Evolutionary conservation across 2,113 vertebrate genomes (phyloP).

Genomic region (Scortum barcoo): DNA sequence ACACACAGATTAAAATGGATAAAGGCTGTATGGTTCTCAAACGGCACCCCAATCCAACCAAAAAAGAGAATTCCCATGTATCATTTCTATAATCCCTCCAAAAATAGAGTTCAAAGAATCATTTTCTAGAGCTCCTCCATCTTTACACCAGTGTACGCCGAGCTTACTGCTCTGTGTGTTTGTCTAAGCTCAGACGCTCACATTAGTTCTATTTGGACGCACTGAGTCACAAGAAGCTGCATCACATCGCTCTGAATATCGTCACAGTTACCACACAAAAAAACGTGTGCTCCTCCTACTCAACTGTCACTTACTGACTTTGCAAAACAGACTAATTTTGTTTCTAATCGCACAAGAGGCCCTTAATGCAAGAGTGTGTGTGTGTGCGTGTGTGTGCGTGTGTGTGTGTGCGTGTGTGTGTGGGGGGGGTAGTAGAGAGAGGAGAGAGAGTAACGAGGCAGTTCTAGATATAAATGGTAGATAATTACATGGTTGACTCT

Average conservation of each 20-base stretch:
- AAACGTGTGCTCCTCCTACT: slow-evolving; percentile 27
- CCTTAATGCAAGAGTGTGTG: background rate
- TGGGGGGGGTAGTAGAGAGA: slow-evolving; percentile 7
- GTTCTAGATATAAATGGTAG: slow-evolving; percentile 41
- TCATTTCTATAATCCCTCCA: slow-evolving; percentile 73
- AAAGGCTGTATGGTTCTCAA: slow-evolving; percentile 51
- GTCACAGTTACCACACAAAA: slow-evolving; percentile 14
- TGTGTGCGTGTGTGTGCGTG: no score
- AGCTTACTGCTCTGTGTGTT: slow-evolving; percentile 55
- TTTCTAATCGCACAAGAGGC: slow-evolving; percentile 32
- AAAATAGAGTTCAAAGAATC: slow-evolving; percentile 61
- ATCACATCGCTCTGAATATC: slow-evolving; percentile 8
- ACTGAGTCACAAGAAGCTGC: slow-evolving; percentile 42
- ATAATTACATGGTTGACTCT: slow-evolving; percentile 54
- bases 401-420: no score
- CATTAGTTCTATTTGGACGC: slow-evolving; percentile 53
- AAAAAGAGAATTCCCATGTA: slow-evolving; percentile 47
- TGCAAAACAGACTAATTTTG: slow-evolving; percentile 14
- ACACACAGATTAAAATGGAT: slow-evolving; percentile 54
- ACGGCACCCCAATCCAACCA: slow-evolving; percentile 42
- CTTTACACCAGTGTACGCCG: background rate
- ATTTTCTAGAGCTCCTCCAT: slow-evolving; percentile 14
- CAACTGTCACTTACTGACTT: slow-evolving; percentile 38
- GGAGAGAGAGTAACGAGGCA: slow-evolving; percentile 29
- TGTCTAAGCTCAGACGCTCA: slow-evolving; percentile 49